Base-by-base conservation (phyloP, 92 coral and sea anemone genomes). In the Siderastrea siderea region DNA sequence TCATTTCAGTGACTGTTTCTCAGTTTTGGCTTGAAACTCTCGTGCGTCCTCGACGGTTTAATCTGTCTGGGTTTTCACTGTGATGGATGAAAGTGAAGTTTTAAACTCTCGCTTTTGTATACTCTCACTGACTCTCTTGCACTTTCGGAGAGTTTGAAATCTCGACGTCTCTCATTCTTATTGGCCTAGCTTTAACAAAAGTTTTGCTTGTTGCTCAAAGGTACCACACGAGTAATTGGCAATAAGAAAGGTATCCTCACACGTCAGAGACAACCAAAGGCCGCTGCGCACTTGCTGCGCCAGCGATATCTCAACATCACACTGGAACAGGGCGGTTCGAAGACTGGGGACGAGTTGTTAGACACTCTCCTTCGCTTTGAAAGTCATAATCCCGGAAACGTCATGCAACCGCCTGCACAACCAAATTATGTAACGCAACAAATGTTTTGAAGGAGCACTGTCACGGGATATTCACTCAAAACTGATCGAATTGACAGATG, bases 161-260 rank as follows among this genome's bases (percentile, higher is more conserved):
- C 38, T 26, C 38, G 38, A 26, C 38, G 38, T 26, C 38, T 26
- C 38, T 26, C 0, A 26, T 26, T 26, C 38, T 26, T 26, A 26
- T 26, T 26, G 38, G 38, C 38, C 38, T 1, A 66, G 5, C 1
- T 57, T 52, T 1, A 3, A 38, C 47, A 6, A 17, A 6, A 48
- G 68, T 44, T 67, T 45, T 77, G 11, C 17, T 57, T 45, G n/a
- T 16, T 50, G n/a, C 50, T 17, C 53, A 1, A 46, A 96, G 99
- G 90, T 13, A 95, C 94, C 3, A 92, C 94, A 47, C 92, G 98
- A 1, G 87, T 90, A 16, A 91, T 81, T 14, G 99, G 95, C 61
- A 96, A 96, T 91, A 95, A 93, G 77, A 96, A 96, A 89, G 99
- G 99, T 43, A 86, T 96, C 63, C 91, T 96, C 2, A 95, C 99